phyloP scores from a whole-genome alignment of 1,140 invertebrate species.

The Heliconius congener region DNA sequence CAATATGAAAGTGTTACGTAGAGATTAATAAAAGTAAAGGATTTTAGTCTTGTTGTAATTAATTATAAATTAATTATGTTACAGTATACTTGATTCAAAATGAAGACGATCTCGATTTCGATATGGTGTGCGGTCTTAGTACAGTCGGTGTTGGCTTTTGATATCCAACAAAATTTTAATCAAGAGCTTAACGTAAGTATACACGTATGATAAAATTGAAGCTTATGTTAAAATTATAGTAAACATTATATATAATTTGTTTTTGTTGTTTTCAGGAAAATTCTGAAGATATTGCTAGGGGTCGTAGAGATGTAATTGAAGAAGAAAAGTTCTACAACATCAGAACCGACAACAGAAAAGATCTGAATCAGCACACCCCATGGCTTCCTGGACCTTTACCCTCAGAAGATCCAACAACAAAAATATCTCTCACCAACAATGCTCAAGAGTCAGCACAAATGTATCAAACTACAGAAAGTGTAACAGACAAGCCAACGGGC shows the following conservation, averaged over 20 bases:
- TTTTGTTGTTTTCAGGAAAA: conserved; percentile 24
- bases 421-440: conserved; percentile 65
- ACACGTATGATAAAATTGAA: not conserved
- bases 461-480: conserved; percentile 73
- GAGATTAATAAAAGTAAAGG: too few relatives aligned
- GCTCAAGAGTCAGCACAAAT: conserved; percentile 53
- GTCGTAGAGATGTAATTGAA: conserved; percentile 72
- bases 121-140: conserved; percentile 43
- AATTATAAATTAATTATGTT: conserved; percentile 26
- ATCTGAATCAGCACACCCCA: conserved; percentile 56
- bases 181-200: conserved; percentile 47
- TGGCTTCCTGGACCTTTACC: conserved; percentile 71
- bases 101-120: conserved; percentile 41
- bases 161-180: conserved; percentile 45
- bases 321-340: conserved; percentile 76
- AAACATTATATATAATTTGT: not conserved
- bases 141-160: conserved; percentile 35
- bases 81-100: conserved; percentile 34
- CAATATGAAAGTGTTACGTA: too few relatives aligned
- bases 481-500: conserved; percentile 74
- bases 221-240: not conserved
- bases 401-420: conserved; percentile 65
- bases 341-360: conserved; percentile 52
- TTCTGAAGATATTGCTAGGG: conserved; percentile 49
- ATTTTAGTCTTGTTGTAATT: not conserved